Evolutionary conservation across 2,888 invertebrate genomes (phyloP).

Genomic region (Anthrax anthrax): DNA sequence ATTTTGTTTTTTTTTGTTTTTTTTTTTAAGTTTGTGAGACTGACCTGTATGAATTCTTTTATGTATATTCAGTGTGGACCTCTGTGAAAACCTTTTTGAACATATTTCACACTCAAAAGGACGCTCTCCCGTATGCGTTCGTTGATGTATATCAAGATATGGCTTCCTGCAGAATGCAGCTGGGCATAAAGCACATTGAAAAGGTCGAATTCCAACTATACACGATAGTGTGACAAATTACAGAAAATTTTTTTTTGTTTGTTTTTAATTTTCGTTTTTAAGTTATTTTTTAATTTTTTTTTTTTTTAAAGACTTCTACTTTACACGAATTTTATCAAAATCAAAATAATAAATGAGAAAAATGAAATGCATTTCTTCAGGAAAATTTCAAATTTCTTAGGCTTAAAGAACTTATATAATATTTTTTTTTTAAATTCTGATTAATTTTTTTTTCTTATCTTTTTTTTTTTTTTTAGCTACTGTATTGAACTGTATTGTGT

Average conservation of each 20-base stretch:
- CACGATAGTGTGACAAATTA: conserved; percentile 6
- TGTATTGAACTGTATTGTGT: too few relatives aligned
- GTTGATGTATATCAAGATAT: conserved; percentile 49
- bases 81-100: conserved; percentile 65
- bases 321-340: too few relatives aligned
- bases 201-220: conserved; percentile 30
- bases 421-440: too few relatives aligned
- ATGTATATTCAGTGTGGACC: conserved; percentile 68
- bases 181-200: conserved; percentile 42
- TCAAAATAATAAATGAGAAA: too few relatives aligned
- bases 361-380: too few relatives aligned
- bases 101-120: conserved; percentile 58
- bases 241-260: too few relatives aligned
- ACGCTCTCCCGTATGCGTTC: conserved; percentile 42
- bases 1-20: too few relatives aligned
- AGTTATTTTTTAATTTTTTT: not conserved
- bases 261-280: conserved; percentile 1
- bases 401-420: not conserved
- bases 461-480: too few relatives aligned
- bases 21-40: conserved; percentile 5
- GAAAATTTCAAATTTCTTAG: too few relatives aligned
- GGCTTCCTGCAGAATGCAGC: conserved; percentile 47
- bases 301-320: too few relatives aligned
- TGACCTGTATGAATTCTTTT: conserved; percentile 58
- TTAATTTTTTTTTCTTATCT: too few relatives aligned